Percentiles rank a stretch among this genome's conserved stretches.
phyloP scores from a whole-genome alignment of 2,797 vertebrate genomes.

The Ctenosaura bakeri region DNA sequence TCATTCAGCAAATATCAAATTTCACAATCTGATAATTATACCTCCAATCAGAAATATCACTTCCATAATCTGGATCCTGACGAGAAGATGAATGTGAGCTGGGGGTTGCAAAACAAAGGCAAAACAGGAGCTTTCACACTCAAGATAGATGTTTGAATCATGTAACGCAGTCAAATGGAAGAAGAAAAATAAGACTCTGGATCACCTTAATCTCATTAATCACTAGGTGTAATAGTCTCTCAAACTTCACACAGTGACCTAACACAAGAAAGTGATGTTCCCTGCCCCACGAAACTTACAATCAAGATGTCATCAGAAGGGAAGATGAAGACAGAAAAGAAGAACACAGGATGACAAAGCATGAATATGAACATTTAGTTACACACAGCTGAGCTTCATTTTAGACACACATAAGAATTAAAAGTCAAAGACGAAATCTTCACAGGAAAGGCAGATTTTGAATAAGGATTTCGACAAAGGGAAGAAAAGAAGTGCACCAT shows the following conservation, averaged over 20 bases:
- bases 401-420: not conserved
- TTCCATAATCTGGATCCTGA: conserved; percentile 43
- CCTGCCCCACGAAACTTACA: not conserved
- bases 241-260: not conserved
- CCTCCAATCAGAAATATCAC: conserved; percentile 61
- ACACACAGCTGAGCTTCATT: not conserved
- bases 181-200: not conserved
- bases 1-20: not conserved
- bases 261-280: not conserved
- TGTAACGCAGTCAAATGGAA: conserved; percentile 12
- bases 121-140: conserved; percentile 22
- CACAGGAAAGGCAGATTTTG: not conserved
- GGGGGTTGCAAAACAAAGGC: conserved; percentile 24
- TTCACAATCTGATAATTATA: conserved; percentile 54
- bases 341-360: not conserved
- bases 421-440: not conserved
- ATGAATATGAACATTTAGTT: not conserved
- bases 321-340: not conserved
- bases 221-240: not conserved
- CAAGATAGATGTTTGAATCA: conserved; percentile 12
- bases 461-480: not conserved
- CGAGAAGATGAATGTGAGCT: conserved; percentile 46
- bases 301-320: not conserved
- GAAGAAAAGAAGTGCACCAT: not conserved
- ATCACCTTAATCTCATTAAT: not conserved